Evolutionary conservation across 2,888 invertebrate genomes (phyloP), one percentile per base, ranked within the genome.

Genomic region (Siphlonurus alternatus): DNA sequence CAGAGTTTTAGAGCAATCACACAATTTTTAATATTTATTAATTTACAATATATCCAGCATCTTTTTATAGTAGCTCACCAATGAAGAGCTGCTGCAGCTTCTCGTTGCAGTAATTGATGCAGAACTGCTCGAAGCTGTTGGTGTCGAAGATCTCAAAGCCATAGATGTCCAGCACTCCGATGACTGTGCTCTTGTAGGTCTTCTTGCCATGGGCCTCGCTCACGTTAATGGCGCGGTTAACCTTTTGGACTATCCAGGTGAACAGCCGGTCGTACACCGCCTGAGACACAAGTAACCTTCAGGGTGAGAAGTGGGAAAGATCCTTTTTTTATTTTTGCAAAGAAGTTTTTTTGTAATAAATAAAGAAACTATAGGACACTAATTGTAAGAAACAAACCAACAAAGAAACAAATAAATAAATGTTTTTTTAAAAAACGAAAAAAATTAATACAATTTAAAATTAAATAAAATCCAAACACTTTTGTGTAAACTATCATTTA

Each of bases 91-190:
- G 98, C 74, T 98, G 98, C 68, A 98, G 79, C 75, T 98, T 98
- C 79, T 98, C 98, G 75, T 98, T 98, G 74, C 97, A 98, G 77
- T 97, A 98, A 78, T 98, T 98, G 73, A 98, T 98, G 76, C 97
- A 98, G 77, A 98, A 94, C 78, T 98, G 98, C 76, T 98, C 98
- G 77, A 98, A 96, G 78, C 93, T 94, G 77, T 98, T 98, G 25
- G 84, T 84, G 70, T 96, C 95, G 76, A 99, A 96, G 69, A 98
- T 95, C 80, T 99, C 98, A 76, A 98, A 99, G 22, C 98, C 98
- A 75, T 98, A 99, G 73, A 99, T 99, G 74, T 99, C 98, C 62
- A 99, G 79, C 2, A 98, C 97, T 10, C 97, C 97, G 71, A 95
- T 94, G 56, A 94, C 82, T 0, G 89, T 89, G 72, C 83, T 85